Percentiles rank a stretch among this genome's conserved stretches.
phyloP scores from a whole-genome alignment of 2,797 vertebrate genomes.

The Enteromius trimaculatus region DNA sequence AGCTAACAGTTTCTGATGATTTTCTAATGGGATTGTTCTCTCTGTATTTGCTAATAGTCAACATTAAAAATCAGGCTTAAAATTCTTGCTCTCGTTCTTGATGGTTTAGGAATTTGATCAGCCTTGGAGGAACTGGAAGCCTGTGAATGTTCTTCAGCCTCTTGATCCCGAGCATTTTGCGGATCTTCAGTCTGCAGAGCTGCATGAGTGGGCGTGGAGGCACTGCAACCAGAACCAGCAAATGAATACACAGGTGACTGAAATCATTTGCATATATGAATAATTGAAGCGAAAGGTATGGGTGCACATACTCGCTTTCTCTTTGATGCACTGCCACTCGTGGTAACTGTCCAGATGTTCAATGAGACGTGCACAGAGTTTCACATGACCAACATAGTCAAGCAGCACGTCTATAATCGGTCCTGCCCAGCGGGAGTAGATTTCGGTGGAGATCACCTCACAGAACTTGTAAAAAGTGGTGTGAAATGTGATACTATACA shows the following conservation, averaged over 20 bases:
- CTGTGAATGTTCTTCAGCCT: slow-evolving; percentile 78
- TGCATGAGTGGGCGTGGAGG: slow-evolving; percentile 84
- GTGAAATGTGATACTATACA: not conserved
- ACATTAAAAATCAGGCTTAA: not conserved
- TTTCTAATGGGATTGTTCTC: not conserved
- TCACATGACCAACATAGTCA: slow-evolving; percentile 93
- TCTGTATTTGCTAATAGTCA: not conserved
- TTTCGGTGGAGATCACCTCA: slow-evolving; percentile 88
- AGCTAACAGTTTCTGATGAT: not conserved
- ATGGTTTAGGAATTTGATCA: slow-evolving; percentile 77
- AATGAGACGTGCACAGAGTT: slow-evolving; percentile 86
- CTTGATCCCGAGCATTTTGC: slow-evolving; percentile 75
- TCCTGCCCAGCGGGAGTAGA: slow-evolving; percentile 88
- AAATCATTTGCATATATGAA: slow-evolving; percentile 28
- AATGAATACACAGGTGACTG: not conserved
- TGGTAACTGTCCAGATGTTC: slow-evolving; percentile 93
- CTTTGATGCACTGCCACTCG: slow-evolving; percentile 87
- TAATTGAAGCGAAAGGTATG: slow-evolving; percentile 14
- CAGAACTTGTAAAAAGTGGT: slow-evolving; percentile 83
- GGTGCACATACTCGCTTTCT: slow-evolving; percentile 84
- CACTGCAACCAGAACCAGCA: slow-evolving; percentile 71
- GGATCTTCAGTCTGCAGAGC: slow-evolving; percentile 81
- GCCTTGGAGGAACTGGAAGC: slow-evolving; percentile 78
- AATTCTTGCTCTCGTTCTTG: slow-evolving; percentile 38
- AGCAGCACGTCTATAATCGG: slow-evolving; percentile 92